Evolutionary conservation across 2,113 vertebrate species (phyloP).

Genomic region (Promerops cafer): DNA sequence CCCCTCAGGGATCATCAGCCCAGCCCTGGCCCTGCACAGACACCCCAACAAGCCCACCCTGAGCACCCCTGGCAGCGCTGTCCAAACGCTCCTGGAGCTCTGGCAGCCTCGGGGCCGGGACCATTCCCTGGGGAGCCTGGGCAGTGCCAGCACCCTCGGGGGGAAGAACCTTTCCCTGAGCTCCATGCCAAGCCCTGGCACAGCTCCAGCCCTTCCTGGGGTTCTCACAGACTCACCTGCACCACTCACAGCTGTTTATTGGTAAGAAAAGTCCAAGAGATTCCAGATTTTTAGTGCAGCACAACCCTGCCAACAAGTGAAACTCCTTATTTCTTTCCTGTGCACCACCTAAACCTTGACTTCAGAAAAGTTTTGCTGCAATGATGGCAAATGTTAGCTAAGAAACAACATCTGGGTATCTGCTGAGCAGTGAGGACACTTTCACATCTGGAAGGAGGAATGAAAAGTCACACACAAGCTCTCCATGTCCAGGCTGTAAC

Average conservation of each 20-base stretch:
- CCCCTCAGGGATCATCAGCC: fast-evolving
- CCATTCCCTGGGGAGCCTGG: background rate
- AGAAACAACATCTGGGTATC: background rate
- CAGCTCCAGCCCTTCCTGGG: background rate
- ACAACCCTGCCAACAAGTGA: background rate
- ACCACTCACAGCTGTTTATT: background rate
- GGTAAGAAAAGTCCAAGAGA: background rate
- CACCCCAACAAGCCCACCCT: background rate
- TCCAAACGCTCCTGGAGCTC: background rate
- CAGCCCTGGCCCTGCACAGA: background rate
- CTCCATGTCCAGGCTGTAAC: background rate
- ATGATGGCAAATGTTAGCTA: background rate
- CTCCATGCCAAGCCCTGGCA: background rate
- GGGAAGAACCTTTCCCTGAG: background rate
- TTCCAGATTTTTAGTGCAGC: background rate
- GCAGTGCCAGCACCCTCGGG: background rate
- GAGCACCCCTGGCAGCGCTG: background rate
- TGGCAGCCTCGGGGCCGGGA: background rate
- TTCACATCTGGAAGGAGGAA: background rate
- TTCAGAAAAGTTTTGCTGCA: background rate
- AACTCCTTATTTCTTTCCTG: background rate
- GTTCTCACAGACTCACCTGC: background rate
- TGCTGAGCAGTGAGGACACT: background rate
- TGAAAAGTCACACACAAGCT: background rate
- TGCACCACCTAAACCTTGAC: too few species aligned